phyloP scores from a whole-genome alignment of 2,113 vertebrate species.

The Mus spicilegus region DNA sequence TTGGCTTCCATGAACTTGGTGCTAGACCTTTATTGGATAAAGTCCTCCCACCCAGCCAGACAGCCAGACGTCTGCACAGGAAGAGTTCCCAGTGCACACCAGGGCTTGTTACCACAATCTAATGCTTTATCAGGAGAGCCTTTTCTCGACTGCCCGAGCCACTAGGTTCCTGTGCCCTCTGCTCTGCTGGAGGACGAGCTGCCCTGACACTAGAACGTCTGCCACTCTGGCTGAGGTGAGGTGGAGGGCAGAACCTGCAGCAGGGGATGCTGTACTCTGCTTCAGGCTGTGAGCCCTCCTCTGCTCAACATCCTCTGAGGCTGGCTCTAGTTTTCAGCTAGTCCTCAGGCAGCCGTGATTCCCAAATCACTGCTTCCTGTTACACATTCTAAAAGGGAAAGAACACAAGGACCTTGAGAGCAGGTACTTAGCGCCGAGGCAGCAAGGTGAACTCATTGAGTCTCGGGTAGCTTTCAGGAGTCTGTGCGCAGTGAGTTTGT shows the following conservation, averaged over 20 bases:
- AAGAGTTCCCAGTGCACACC: conserved; percentile 38
- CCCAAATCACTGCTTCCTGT: not conserved
- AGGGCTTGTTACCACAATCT: conserved; percentile 44
- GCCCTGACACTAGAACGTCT: conserved; percentile 51
- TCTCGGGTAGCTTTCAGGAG: not conserved
- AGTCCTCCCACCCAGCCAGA: not conserved
- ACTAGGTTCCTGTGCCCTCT: conserved; percentile 54
- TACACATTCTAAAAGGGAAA: not conserved
- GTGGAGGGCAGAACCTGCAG: conserved; percentile 68
- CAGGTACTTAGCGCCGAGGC: not conserved
- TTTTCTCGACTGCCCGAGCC: conserved; percentile 46
- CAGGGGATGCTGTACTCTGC: conserved; percentile 58
- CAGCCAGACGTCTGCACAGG: conserved; percentile 48
- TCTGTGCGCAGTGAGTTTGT: not conserved
- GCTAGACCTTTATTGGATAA: not conserved
- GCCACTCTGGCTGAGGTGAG: conserved; percentile 69
- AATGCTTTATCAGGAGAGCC: conserved; percentile 50
- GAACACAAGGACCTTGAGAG: not conserved
- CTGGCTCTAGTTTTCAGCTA: not conserved
- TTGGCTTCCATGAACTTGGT: not conserved
- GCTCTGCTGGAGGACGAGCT: conserved; percentile 43
- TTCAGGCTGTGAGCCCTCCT: conserved; percentile 9
- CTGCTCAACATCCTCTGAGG: not conserved
- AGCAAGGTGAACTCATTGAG: conserved; percentile 29
- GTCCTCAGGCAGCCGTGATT: not conserved